Percentiles rank a stretch among this genome's conserved stretches.
Evolutionary conservation across 2,888 invertebrate genomes (phyloP).

Genomic region (Phengaris arion): DNA sequence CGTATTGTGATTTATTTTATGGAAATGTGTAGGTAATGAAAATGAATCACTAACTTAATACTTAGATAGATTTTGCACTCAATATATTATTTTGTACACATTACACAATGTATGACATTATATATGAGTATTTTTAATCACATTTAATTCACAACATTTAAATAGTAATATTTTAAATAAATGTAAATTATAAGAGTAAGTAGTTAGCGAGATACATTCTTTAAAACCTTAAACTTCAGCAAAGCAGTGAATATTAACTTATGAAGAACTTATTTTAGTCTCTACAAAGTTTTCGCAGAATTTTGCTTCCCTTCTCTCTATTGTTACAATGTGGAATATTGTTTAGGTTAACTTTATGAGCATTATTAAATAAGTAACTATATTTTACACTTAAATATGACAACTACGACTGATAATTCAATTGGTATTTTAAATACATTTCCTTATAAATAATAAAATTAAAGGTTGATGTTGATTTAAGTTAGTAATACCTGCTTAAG

Average conservation of each 20-base stretch:
- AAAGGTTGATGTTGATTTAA: no score
- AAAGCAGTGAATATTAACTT: neutral
- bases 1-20: no score
- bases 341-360: neutral
- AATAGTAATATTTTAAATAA: no score
- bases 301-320: neutral
- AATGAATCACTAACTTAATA: no score
- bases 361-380: neutral
- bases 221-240: neutral
- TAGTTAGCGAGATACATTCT: neutral
- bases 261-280: neutral
- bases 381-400: neutral
- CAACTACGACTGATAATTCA: no score
- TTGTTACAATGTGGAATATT: neutral
- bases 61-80: neutral
- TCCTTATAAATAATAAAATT: no score
- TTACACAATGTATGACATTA: neutral
- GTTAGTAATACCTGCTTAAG: no score
- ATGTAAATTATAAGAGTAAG: no score
- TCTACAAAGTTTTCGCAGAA: neutral
- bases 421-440: neutral
- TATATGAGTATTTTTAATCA: no score
- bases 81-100: neutral
- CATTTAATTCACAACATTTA: no score
- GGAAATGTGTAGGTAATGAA: no score